A percentile compares a stretch with the other conserved stretches of the same genome.
phyloP scores from a whole-genome alignment of 2,888 invertebrate species.

The Ectemnius lituratus region DNA sequence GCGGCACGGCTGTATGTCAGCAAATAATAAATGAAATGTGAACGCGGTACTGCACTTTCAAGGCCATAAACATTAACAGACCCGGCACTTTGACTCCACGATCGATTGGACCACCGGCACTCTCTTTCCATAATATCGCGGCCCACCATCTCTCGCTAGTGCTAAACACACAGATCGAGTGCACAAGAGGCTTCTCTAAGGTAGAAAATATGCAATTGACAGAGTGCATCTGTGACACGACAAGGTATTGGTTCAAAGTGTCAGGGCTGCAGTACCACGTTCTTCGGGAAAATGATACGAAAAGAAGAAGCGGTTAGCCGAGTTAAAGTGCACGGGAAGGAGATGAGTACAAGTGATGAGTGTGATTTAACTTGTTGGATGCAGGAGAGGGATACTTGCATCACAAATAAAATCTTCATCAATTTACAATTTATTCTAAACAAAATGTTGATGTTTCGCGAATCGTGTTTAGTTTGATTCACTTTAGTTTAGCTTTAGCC shows the following conservation, averaged over 20 bases:
- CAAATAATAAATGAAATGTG: constrained; percentile 74
- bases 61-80: too few relatives aligned
- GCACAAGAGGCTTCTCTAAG: too few relatives aligned
- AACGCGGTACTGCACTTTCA: constrained; percentile 67
- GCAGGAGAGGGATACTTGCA: constrained; percentile 59
- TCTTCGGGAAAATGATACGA: constrained; percentile 66
- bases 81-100: background rate
- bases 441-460: constrained; percentile 75
- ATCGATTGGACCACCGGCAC: too few relatives aligned
- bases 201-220: constrained; percentile 1
- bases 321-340: constrained; percentile 32
- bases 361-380: constrained; percentile 23
- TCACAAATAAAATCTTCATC: constrained; percentile 70
- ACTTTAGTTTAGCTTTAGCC: constrained; percentile 48
- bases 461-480: constrained; percentile 56
- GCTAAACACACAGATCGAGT: too few relatives aligned
- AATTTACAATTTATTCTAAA: constrained; percentile 78
- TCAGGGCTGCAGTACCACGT: constrained; percentile 61
- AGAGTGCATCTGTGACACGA: background rate
- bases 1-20: constrained; percentile 74
- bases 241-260: too few relatives aligned
- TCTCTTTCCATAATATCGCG: too few relatives aligned
- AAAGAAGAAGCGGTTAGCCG: constrained; percentile 70
- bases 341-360: constrained; percentile 28
- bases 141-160: too few relatives aligned